Evolutionary conservation across 2,797 vertebrate species (phyloP).

Genomic region (Phataginus tricuspis): DNA sequence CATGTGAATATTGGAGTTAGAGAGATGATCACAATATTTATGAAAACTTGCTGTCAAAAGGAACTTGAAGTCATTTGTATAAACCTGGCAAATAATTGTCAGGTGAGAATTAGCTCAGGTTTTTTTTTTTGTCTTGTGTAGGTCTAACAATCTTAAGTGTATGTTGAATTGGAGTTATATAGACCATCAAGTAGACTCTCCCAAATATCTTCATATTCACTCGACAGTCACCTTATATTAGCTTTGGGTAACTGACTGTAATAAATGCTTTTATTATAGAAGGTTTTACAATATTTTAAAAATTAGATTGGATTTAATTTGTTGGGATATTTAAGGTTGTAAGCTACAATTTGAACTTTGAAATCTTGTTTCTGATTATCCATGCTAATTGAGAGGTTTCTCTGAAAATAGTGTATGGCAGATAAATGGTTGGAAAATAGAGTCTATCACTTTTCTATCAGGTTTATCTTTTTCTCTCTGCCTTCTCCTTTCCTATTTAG

Average conservation of each 20-base stretch:
- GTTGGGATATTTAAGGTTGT: background rate
- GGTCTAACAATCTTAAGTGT: background rate
- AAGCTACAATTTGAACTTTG: background rate
- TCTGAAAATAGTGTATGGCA: background rate
- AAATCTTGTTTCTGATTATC: slow-evolving; percentile 59
- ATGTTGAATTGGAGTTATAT: background rate
- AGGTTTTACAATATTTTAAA: slow-evolving; percentile 8
- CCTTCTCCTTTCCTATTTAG: background rate
- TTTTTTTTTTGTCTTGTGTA: background rate
- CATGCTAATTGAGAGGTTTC: slow-evolving; percentile 30
- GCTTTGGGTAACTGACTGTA: background rate
- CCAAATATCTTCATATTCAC: background rate
- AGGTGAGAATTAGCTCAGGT: background rate
- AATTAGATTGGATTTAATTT: background rate
- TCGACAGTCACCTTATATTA: background rate
- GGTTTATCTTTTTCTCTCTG: slow-evolving; percentile 22
- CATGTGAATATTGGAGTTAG: background rate
- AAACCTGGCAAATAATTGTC: background rate
- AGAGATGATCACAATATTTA: background rate
- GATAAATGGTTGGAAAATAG: slow-evolving; percentile 11
- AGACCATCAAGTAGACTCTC: background rate
- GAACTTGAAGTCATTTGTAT: background rate
- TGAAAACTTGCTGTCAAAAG: background rate
- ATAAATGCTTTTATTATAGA: slow-evolving; percentile 7
- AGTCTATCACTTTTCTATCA: background rate